Base-by-base conservation (phyloP, 2,888 invertebrate genomes). In the Xanthostigma xanthostigma region DNA sequence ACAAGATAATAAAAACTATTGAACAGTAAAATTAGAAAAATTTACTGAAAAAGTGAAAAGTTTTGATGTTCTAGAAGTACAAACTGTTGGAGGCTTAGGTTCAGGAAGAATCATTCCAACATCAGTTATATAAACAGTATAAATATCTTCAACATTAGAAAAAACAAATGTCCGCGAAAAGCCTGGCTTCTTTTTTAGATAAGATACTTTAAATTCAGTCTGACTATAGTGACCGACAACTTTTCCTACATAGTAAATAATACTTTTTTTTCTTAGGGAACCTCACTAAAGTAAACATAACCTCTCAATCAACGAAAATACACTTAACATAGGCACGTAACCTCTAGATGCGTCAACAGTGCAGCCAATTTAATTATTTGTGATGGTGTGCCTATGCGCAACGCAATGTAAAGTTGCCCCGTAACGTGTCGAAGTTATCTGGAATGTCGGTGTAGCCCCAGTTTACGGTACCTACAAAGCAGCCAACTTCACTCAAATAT, bases 81-180 rank as follows among this genome's bases (percentile, higher is more conserved):
- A 49, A 48, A 48, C 46, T 49, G 40, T 46, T 40, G 46, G 47
- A 17, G 49, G 45, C 46, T 49, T 46, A 48, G 49, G 45, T 38
- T 49, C 46, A 49, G 49, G 49, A 33, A 49, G 46, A 49, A 49
- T 49, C 46, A 49, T 49, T 49, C 46, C 49, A 48, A 49, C 46
- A 48, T 49, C 49, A 46, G 49, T 49, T 36, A 48, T 49, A 48
- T 49, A 49, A 48, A 49, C 49, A 49, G 49, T 48, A 48, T 48
- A 39, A 48, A 36, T 47, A 47, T 48, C 48, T 48, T 48, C 46
- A 45, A 48, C 48, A 45, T 48, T 48, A 35, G 48, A 44, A 44
- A 48, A 48, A 48, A 48, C 48, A 43, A 48, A 48, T 48, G 48
- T 36, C n/a, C 41, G 13, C 41, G 41, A 41, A 41, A 41, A 41